Evolutionary conservation across 2,113 vertebrate genomes (phyloP), one percentile per base, ranked within the genome.

Genomic region (Podiceps cristatus): DNA sequence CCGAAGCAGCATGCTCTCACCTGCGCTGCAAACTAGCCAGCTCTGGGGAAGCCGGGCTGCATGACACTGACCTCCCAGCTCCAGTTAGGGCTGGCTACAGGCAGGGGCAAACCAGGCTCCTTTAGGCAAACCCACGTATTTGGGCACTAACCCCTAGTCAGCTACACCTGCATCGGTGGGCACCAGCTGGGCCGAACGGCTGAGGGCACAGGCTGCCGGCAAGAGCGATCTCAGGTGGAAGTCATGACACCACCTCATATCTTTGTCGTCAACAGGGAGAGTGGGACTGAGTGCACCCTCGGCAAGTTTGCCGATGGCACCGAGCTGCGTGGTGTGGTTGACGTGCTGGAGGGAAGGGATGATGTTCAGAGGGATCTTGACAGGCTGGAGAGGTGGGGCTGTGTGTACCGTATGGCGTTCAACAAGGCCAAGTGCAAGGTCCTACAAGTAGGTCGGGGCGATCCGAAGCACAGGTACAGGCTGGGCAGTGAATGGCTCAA

Each of bases 41-140:
- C 56, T 10, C 35, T 5, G 2, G 23, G 16, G 13, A 73, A 31
- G 9, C 33, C 3, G 0, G 8, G 40, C 42, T 58, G 10, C 1
- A 3, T 0, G 5, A 19, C 2, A 3, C 42, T 0, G 2, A 2
- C 6, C 17, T 81, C 18, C n/a, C 18, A 67, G 28, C 45, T 52
- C 64, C 25, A 9, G 5, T 10, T 18, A 20, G 8, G 1, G 7
- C 24, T 3, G 2, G 10, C 10, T 59, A 20, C 1, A 22, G 11
- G 22, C 1, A 33, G 17, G 7, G 6, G 2, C 40, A 86, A 69
- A 72, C 8, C 29, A 76, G 3, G 1, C 12, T 28, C 0, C 7
- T 14, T 2, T 2, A 0, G 17, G 0, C 45, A 55, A 73, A 55
- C 25, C 24, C 20, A 28, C 0, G 0, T 18, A 31, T 71, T 56